These are phyloP conservation scores for Peromyscus californicus DNA, from an alignment of 2,113 vertebrate species.

Conservation along the genomic window DNA sequence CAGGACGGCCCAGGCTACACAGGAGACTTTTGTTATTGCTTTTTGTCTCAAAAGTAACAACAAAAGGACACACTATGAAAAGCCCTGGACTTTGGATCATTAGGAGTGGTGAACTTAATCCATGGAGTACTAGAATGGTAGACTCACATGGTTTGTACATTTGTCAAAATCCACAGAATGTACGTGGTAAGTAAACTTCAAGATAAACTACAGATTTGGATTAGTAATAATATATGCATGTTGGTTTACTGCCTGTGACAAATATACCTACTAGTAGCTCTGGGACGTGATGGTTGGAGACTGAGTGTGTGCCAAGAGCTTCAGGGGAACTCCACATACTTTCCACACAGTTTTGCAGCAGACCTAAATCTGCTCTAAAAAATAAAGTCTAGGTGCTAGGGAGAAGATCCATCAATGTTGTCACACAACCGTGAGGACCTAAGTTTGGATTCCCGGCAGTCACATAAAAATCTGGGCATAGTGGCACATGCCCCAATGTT, in stretches of 20 bases:
- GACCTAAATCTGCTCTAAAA: slow-evolving; percentile 35
- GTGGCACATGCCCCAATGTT: neutral
- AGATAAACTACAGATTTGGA: neutral
- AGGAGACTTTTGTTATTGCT: neutral
- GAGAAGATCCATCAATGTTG: neutral
- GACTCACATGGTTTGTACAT: neutral
- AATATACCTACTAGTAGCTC: neutral
- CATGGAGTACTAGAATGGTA: neutral
- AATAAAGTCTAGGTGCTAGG: neutral
- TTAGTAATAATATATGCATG: neutral
- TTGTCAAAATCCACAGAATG: neutral
- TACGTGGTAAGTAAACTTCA: neutral
- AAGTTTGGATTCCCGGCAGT: neutral
- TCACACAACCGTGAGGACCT: neutral
- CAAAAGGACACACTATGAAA: neutral
- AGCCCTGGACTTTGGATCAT: neutral
- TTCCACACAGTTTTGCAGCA: neutral
- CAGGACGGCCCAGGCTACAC: neutral
- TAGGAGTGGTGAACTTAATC: neutral
- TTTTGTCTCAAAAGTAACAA: neutral
- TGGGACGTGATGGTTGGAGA: neutral
- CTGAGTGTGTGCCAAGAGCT: neutral
- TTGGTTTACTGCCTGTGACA: neutral
- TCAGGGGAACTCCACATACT: neutral
- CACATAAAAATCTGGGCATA: neutral